These are phyloP conservation scores for Platyrinchus mystaceus DNA, from an alignment of 2,797 vertebrate species.

Conservation along the genomic window DNA sequence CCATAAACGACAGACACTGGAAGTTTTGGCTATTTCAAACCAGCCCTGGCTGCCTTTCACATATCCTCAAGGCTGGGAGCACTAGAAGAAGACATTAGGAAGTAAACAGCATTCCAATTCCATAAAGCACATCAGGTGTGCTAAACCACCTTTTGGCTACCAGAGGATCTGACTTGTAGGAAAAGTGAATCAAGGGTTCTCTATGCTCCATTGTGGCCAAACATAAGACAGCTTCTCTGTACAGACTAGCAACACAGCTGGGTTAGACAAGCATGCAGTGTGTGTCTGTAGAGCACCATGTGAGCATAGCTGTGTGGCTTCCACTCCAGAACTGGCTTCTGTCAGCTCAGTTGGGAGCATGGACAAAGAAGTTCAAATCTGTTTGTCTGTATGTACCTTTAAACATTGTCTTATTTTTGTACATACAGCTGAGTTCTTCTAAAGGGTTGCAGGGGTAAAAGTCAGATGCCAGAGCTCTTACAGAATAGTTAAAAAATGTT, in stretches of 20 bases:
- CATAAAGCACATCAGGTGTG: not conserved
- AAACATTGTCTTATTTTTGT: not conserved
- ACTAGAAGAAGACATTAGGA: not conserved
- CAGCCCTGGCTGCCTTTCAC: not conserved
- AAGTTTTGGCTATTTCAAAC: not conserved
- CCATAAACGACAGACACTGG: not conserved
- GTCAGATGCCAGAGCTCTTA: not conserved
- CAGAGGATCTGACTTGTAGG: not conserved
- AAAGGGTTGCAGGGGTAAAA: not conserved
- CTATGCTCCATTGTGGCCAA: not conserved
- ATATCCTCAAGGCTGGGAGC: not conserved
- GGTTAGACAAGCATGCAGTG: rapidly evolving
- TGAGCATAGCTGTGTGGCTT: not conserved
- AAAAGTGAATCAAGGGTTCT: not conserved
- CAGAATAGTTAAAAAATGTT: not conserved
- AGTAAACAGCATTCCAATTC: not conserved
- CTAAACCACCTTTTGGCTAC: not conserved
- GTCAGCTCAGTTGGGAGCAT: not conserved
- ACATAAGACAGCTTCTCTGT: not conserved
- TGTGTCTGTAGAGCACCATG: rapidly evolving
- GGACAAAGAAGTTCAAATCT: not conserved
- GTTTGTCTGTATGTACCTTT: not conserved
- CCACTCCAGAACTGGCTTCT: not conserved
- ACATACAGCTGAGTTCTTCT: not conserved
- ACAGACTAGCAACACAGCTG: not conserved